Evolutionary conservation across 2,113 vertebrate genomes (phyloP), one percentile per base, ranked within the genome.

Genomic region (Alaudala cheleensis): DNA sequence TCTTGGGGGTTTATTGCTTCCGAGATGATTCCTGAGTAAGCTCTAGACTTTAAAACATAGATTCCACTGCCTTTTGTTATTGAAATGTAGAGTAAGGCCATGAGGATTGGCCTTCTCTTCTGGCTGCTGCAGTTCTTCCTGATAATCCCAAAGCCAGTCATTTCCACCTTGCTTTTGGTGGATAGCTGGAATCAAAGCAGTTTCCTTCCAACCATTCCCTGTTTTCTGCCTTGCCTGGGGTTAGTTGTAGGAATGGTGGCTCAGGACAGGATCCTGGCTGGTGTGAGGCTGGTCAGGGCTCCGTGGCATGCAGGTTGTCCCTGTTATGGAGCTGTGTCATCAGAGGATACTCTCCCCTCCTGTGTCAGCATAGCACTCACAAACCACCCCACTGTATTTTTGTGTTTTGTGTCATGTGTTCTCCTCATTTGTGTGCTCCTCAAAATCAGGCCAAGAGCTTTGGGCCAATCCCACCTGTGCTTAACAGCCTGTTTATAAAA

Each of bases 251-350:
- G 39, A 67, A n/a, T 19, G 57, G 34, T 8, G 3, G 4, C 29
- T 49, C 21, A 50, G 62, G 53, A 29, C 50, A 20, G 1, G 6
- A 34, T 23, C n/a, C 29, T 45, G 33, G 33, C 7, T 53, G 62
- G 1, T 9, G 42, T 25, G 39, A 58, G 71, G 53, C 23, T 58
- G 71, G 4, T 25, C 25, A 1, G 42, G 47, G 54, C 39, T 29
- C 0, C 0, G 0, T 47, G 67, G 19, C 0, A 0, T 31, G 33
- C 54, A 42, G 31, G 6, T 40, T 40, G 7, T 18, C 33, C 44
- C 10, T 26, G 26, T 13, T 45, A 26, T 20, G 58, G 22, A 50
- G n/a, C 45, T 26, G 61, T 57, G 57, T 58, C 29, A 3, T 61
- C 81, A 34, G 54, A 50, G 62, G 16, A 21, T 74, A 29, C 31